Evolutionary conservation across 2,113 vertebrate species (phyloP), one percentile per base, ranked within the genome.

Genomic region (Scartelaos histophorus): DNA sequence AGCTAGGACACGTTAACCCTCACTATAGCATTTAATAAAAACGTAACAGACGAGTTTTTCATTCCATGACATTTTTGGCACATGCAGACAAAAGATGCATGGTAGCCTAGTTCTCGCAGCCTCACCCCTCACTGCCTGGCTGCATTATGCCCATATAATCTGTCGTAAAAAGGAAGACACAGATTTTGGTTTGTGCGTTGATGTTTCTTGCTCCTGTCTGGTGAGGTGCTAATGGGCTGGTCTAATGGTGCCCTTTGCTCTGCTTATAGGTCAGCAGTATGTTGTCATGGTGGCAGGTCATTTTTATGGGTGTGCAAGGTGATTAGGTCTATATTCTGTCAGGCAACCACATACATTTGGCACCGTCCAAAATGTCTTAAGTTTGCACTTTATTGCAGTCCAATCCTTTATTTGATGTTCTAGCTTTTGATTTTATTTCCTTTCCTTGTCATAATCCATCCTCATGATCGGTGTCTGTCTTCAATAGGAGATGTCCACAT

Each of bases 11-110:
- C 46, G 74, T 56, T 13, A 13, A 1, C 19, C 0, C 47, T 66
- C 49, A 15, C 1, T 64, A 22, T 71, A n/a, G 69, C n/a, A 70
- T 81, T 47, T 13, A 13, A 5, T 10, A 51, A 71, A 45, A 47
- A 38, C 66, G 66, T 75, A 51, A 22, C 70, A 16, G 53, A 60
- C 9, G 54, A 13, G 3, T 58, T 16, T 58, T 58, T 24, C 13
- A 25, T 15, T 47, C 60, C 38, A 66, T 25, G 47, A 16, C 58
- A 56, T 75, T 70, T 78, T 73, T 43, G 24, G 47, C 58, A 80
- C 66, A 65, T 62, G 22, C 77, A 88, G 88, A 94, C 91, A 94
- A 93, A 93, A 93, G 93, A 92, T 90, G 83, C 73, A 66, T 73
- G 74, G 64, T 70, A 38, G 70, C 61, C 24, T 29, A 53, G 61